Evolutionary conservation across 2,113 vertebrate genomes (phyloP).

Genomic region (Pelvicachromis taeniatus): DNA sequence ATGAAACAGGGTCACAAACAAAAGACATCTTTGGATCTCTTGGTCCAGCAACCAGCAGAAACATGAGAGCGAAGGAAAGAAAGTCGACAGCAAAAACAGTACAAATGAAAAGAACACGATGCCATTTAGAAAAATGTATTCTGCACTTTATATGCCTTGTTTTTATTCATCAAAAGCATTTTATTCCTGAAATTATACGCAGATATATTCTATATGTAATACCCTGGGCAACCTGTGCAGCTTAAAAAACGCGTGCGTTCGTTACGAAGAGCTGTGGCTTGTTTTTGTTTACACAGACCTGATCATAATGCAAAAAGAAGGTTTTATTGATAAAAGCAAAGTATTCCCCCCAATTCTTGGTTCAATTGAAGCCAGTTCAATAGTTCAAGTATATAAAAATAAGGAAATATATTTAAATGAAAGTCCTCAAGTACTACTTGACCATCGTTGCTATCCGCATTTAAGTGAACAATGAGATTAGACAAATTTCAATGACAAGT

Average conservation of each 20-base stretch:
- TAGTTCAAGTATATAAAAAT: constrained; percentile 26
- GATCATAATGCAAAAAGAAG: not conserved
- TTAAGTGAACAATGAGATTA: not conserved
- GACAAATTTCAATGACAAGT: not conserved
- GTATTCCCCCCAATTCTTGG: not conserved
- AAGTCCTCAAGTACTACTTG: not conserved
- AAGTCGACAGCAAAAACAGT: not conserved
- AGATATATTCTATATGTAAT: not conserved
- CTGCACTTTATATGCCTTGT: not conserved
- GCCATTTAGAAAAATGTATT: not conserved
- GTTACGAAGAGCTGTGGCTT: not conserved
- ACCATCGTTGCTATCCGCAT: not conserved
- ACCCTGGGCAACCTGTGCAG: not conserved
- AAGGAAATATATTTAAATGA: constrained; percentile 4
- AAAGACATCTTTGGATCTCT: not conserved
- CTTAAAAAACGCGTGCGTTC: not conserved
- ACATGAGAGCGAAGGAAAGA: not conserved
- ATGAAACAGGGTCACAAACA: not conserved
- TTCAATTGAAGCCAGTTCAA: constrained; percentile 6
- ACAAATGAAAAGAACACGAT: not conserved
- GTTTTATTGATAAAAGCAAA: not conserved
- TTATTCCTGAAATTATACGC: not conserved
- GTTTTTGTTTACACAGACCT: not conserved
- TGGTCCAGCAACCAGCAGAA: not conserved
- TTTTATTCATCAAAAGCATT: not conserved